phyloP scores from a whole-genome alignment of 2,888 invertebrate genomes.

The Stratiomys singularior region DNA sequence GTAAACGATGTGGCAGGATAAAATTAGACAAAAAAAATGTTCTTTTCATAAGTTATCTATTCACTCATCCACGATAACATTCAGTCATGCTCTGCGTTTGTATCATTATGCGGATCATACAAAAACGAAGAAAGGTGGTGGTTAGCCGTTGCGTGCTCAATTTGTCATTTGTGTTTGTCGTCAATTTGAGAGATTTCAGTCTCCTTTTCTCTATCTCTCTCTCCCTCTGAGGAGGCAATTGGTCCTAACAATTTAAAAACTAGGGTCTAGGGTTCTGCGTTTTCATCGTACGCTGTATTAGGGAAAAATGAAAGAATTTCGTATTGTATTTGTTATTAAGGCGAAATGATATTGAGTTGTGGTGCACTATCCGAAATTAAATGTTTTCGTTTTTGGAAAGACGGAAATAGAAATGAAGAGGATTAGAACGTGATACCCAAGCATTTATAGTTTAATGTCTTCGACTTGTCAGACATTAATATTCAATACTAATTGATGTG shows the following conservation, averaged over 20 bases:
- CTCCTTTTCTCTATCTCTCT: not conserved
- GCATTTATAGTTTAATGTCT: conserved; percentile 45
- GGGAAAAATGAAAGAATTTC: conserved; percentile 37
- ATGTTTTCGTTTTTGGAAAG: conserved; percentile 16
- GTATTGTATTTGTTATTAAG: not conserved
- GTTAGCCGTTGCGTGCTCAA: conserved; percentile 41
- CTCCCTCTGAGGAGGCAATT: not conserved
- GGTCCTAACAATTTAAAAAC: not conserved
- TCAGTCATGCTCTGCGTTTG: too few relatives aligned
- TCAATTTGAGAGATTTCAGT: conserved; percentile 27
- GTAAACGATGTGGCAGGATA: conserved; percentile 23
- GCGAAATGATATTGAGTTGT: not conserved
- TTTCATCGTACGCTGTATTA: conserved; percentile 7
- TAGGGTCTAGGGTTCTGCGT: not conserved
- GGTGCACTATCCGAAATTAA: conserved; percentile 27
- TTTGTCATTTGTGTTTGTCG: conserved; percentile 43
- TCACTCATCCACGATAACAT: not conserved
- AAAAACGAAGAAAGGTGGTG: conserved; percentile 13
- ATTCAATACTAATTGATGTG: conserved; percentile 38
- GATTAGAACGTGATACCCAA: conserved; percentile 28
- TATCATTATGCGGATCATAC: not conserved
- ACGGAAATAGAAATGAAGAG: not conserved
- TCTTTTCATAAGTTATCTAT: conserved; percentile 5
- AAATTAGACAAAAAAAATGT: conserved; percentile 29
- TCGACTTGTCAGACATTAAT: conserved; percentile 36